Evolutionary conservation across 2,888 invertebrate species (phyloP).

Genomic region (Oxyteleia sp.): DNA sequence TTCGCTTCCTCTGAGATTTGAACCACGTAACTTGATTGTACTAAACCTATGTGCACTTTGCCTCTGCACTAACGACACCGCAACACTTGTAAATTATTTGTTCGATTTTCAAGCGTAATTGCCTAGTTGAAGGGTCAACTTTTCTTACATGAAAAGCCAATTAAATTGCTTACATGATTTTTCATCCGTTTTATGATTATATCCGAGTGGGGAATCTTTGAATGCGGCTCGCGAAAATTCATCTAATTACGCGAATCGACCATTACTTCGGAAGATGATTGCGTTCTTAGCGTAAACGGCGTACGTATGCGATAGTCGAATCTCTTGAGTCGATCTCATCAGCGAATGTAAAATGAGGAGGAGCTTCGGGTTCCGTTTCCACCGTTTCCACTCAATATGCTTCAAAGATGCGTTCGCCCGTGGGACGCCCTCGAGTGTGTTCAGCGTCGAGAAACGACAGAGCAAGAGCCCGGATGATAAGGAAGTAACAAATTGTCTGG

Average conservation of each 20-base stretch:
- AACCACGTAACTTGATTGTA: too few species aligned
- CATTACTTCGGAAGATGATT: constrained; percentile 23
- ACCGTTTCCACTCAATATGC: constrained; percentile 38
- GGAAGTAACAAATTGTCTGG: constrained; percentile 86
- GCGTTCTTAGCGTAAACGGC: constrained; percentile 33
- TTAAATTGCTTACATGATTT: too few species aligned
- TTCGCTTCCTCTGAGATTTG: too few species aligned
- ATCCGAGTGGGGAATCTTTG: neutral
- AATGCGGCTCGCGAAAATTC: too few species aligned
- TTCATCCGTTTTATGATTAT: neutral
- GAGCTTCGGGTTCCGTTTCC: constrained; percentile 37
- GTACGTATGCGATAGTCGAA: constrained; percentile 19
- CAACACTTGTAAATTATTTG: too few species aligned
- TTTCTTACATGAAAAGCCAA: too few species aligned
- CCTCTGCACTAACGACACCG: too few species aligned
- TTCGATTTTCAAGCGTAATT: too few species aligned
- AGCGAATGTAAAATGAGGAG: constrained; percentile 22
- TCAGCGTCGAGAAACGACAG: constrained; percentile 52
- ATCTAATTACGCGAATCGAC: constrained; percentile 27
- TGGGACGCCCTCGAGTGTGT: constrained; percentile 77
- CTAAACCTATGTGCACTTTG: too few species aligned
- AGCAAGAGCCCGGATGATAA: constrained; percentile 81
- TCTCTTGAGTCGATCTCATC: constrained; percentile 22
- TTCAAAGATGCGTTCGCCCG: constrained; percentile 63
- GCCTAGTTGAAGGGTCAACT: too few species aligned